phyloP scores from a whole-genome alignment of 2,888 invertebrate species.

The Drosophila sordidapex region DNA sequence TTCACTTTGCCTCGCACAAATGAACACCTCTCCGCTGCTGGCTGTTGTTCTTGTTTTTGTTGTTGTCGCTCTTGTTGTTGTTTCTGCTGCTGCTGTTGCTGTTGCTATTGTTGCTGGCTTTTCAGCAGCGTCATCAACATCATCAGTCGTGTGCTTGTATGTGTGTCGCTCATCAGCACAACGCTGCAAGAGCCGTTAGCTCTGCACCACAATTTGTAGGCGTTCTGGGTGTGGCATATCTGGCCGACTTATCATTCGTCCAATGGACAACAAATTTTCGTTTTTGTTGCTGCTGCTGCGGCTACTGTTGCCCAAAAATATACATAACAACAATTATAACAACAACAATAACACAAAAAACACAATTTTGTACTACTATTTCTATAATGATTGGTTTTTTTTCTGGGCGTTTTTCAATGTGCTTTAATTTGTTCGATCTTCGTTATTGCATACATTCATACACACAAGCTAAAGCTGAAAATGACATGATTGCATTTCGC shows the following conservation, averaged over 20 bases:
- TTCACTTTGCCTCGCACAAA: conserved; percentile 74
- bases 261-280: conserved; percentile 56
- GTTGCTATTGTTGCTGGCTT: conserved; percentile 52
- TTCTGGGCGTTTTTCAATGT: conserved; percentile 46
- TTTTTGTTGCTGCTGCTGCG: conserved; percentile 39
- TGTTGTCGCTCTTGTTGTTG: conserved; percentile 5
- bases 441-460: background rate
- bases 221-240: conserved; percentile 79
- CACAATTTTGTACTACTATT: conserved; percentile 22
- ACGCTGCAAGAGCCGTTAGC: conserved; percentile 74
- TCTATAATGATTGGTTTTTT: conserved; percentile 8
- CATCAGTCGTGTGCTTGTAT: conserved; percentile 44
- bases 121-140: conserved; percentile 71
- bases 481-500: background rate
- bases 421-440: conserved; percentile 42
- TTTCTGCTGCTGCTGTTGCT: conserved; percentile 25
- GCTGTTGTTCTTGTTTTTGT: background rate
- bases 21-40: conserved; percentile 37
- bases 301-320: conserved; percentile 29
- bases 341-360: conserved; percentile 8
- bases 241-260: conserved; percentile 74
- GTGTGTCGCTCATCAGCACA: conserved; percentile 68
- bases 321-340: conserved; percentile 34
- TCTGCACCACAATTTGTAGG: conserved; percentile 81
- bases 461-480: conserved; percentile 3